Percentiles rank a stretch among this genome's conserved stretches.
phyloP scores from a whole-genome alignment of 2,113 vertebrate species.

The Gavialis gangeticus region DNA sequence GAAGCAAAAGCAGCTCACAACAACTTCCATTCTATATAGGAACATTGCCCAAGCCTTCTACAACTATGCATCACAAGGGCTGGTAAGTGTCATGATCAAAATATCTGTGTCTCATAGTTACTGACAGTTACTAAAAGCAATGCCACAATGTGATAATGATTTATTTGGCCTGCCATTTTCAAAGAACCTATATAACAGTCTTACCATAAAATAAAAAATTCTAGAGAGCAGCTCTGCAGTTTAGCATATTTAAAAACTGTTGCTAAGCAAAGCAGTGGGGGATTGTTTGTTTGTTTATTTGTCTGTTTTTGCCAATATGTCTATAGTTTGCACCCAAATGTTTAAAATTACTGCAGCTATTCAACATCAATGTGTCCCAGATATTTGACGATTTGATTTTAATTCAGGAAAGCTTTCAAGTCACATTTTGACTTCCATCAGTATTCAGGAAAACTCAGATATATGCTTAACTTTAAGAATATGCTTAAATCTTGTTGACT shows the following conservation, averaged over 20 bases:
- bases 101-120: not conserved
- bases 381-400: not conserved
- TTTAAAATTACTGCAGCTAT: not conserved
- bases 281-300: not conserved
- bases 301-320: not conserved
- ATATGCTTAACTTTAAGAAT: not conserved
- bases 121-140: not conserved
- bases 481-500: not conserved
- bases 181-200: not conserved
- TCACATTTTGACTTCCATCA: not conserved
- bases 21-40: not conserved
- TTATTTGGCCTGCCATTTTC: not conserved
- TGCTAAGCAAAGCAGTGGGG: not conserved
- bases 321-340: not conserved
- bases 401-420: not conserved
- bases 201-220: not conserved
- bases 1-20: not conserved
- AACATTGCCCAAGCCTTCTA: not conserved
- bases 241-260: not conserved
- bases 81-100: accelerated
- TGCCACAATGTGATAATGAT: not conserved
- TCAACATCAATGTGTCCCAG: not conserved
- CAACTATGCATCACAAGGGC: not conserved
- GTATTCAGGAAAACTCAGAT: not conserved
- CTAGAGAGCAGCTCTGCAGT: not conserved